Evolutionary conservation across 2,113 vertebrate species (phyloP).

Genomic region (Grus americana): DNA sequence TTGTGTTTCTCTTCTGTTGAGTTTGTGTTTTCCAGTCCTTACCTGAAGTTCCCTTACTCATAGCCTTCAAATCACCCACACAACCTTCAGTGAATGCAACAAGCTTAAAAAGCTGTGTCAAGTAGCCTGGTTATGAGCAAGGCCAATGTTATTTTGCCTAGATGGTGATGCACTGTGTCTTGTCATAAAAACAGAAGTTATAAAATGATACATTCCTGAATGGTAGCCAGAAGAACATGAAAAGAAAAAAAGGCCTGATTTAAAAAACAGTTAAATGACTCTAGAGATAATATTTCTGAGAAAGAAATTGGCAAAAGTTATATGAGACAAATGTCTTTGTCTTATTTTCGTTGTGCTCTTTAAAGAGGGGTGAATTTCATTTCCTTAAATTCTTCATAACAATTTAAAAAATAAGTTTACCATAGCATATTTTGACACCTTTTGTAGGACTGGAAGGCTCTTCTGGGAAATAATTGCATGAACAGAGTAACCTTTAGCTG

Average conservation of each 20-base stretch:
- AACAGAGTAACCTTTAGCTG: neutral
- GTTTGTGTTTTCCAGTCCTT: neutral
- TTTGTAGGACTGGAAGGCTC: neutral
- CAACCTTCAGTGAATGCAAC: neutral
- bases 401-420: neutral
- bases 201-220: slow-evolving; percentile 10
- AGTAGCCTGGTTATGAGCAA: neutral
- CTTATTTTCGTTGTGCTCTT: neutral
- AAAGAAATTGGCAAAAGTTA: neutral
- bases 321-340: neutral
- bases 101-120: neutral
- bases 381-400: neutral
- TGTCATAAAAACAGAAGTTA: slow-evolving; percentile 1
- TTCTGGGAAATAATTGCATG: neutral
- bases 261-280: neutral
- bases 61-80: neutral
- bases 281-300: neutral
- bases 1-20: neutral
- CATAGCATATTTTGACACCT: neutral
- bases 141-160: neutral
- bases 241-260: neutral
- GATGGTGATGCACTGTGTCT: neutral
- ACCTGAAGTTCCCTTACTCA: neutral
- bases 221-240: neutral
- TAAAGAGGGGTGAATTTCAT: neutral